These are phyloP conservation scores for Orientallactaga bullata DNA, from an alignment of 2,113 vertebrate genomes.

Conservation along the genomic window DNA sequence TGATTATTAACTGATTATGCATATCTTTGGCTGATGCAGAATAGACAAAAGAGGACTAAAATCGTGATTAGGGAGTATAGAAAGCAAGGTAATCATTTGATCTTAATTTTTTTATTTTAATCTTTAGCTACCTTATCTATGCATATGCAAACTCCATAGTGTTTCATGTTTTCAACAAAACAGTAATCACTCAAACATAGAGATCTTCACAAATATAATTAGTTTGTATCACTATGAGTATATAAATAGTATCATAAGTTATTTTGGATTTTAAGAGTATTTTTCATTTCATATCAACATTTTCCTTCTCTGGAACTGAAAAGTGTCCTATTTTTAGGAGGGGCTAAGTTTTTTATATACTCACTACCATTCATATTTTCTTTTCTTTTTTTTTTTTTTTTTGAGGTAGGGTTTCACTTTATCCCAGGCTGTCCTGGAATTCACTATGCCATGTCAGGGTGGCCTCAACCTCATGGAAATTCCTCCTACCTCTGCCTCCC, in stretches of 20 bases:
- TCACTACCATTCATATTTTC: no score
- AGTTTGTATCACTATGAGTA: not conserved
- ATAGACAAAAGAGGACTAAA: not conserved
- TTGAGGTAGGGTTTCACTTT: no score
- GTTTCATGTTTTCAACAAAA: not conserved
- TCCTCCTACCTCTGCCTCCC: no score
- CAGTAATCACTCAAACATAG: not conserved
- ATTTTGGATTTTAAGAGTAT: not conserved
- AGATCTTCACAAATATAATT: not conserved
- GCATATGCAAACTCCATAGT: not conserved
- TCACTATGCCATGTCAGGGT: no score
- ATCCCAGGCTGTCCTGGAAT: no score
- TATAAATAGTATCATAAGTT: not conserved
- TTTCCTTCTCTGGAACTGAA: not conserved
- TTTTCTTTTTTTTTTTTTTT: no score
- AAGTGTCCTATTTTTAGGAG: not conserved
- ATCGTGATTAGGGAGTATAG: not conserved
- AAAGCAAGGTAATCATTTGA: not conserved
- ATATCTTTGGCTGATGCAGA: no score
- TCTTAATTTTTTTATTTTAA: not conserved
- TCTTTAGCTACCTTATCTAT: not conserved
- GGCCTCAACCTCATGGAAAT: no score
- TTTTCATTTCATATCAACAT: not conserved
- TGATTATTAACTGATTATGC: not conserved
- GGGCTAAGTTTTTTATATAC: not conserved